Conservation (phyloP, 2,888 invertebrate species). For the Cryptocephalus primarius region DNA sequence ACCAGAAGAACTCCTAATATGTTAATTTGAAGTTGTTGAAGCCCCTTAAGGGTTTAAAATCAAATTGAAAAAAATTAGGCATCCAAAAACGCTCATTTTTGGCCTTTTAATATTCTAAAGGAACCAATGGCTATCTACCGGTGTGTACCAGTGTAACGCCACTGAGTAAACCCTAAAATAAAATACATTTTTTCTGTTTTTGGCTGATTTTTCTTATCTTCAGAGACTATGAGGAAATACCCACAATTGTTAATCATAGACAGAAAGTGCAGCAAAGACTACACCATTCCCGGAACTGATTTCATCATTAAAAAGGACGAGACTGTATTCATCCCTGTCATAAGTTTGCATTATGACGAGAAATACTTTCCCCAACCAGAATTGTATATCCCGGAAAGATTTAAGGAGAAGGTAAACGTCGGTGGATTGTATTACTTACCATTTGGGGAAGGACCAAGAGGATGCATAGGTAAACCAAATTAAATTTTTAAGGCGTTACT, state of each 20-base stretch:
- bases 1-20: too few species aligned
- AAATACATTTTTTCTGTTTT: too few species aligned
- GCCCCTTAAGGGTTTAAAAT: too few species aligned
- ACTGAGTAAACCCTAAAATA: too few species aligned
- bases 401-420: constrained; percentile 11
- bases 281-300: constrained; percentile 21
- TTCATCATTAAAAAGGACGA: constrained; percentile 19
- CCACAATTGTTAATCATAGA: constrained; percentile 8
- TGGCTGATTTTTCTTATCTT: background rate
- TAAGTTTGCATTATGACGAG: constrained; percentile 6
- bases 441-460: constrained; percentile 17
- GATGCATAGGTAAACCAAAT: constrained; percentile 7
- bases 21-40: too few species aligned
- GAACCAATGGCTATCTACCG: too few species aligned
- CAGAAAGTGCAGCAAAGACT: constrained; percentile 20
- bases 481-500: background rate
- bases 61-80: too few species aligned
- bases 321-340: constrained; percentile 5
- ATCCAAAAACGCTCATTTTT: too few species aligned
- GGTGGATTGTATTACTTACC: constrained; percentile 19
- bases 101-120: too few species aligned
- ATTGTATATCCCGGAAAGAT: constrained; percentile 22
- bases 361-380: constrained; percentile 10
- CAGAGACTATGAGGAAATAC: constrained; percentile 10
- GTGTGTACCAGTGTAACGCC: too few species aligned